Evolutionary conservation across 2,888 invertebrate species (phyloP), one percentile per base, ranked within the genome.

Genomic region (Alsophila aescularia): DNA sequence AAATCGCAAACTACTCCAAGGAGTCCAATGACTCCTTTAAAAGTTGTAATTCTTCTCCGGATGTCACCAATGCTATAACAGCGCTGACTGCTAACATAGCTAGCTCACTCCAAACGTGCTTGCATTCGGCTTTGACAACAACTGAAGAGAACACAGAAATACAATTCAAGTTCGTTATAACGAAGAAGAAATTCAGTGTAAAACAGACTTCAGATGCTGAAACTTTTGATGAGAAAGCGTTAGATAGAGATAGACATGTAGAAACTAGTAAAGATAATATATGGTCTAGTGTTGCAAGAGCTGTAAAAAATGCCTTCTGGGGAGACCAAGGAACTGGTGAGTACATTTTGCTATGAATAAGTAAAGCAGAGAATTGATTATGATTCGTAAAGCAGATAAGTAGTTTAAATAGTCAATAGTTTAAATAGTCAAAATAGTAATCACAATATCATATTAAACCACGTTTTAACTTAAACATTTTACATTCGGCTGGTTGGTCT

Each of bases 111-210:
- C 87, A 91, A 61, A 83, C 79, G 18, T 90, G 90, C 48, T 68
- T 91, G 21, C 79, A 77, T 43, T 77, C 87, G 1, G 87, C 84
- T 10, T 61, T 91, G 42, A 77, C 73, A 63, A 77, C 86, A 0
- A 81, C 76, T 1, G 87, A 85, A 42, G 87, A 88, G 34, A 89
- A 90, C 64, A 90, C 90, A 0, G 90, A 91, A 68, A 87, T 91
- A 67, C 88, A 91, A 70, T 90, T 91, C 55, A 88, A 91, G 74
- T 90, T 91, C 67, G 81, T 87, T 5, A 89, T 91, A 59, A 87
- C 87, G 1, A 90, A 87, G 67, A 89, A 79, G 67, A 89, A 80
- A 64, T 84, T 90, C 10, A 84, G 82, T 57, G 82, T 89, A 7
- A 84, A 83, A 61, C 78, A 76, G 52, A 69, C 85, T 6, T 69